These are phyloP conservation scores for Aleiodes testaceus DNA, from an alignment of 2,888 invertebrate genomes.

Conservation along the genomic window DNA sequence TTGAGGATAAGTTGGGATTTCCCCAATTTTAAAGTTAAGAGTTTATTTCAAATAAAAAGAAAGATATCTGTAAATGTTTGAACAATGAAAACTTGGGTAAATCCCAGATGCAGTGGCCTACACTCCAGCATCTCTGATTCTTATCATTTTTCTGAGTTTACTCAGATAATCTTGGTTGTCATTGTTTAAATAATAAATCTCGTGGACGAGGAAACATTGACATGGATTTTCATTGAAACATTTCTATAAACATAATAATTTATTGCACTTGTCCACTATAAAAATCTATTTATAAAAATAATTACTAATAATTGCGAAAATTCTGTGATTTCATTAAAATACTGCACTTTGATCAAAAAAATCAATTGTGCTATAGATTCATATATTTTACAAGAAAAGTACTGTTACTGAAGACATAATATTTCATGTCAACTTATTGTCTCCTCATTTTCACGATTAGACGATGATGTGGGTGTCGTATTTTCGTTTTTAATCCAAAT, in stretches of 20 bases:
- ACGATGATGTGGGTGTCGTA: not conserved
- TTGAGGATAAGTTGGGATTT: not conserved
- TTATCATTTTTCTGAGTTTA: constrained; percentile 7
- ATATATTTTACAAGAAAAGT: no score
- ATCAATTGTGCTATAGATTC: no score
- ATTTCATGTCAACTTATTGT: not conserved
- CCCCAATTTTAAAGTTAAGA: not conserved
- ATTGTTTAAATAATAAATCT: constrained; percentile 18
- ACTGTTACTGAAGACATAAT: not conserved
- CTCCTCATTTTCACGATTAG: not conserved
- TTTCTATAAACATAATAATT: no score
- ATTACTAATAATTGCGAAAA: no score
- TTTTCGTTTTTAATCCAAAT: not conserved
- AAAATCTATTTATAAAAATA: no score
- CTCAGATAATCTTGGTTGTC: not conserved
- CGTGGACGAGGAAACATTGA: no score
- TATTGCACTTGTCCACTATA: no score
- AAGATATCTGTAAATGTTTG: not conserved
- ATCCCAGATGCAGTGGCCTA: constrained; percentile 6
- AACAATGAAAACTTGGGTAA: constrained; percentile 14
- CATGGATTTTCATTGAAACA: no score
- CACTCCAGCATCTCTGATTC: not conserved
- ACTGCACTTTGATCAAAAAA: not conserved
- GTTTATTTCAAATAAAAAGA: not conserved
- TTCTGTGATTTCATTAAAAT: not conserved